Percentiles rank a stretch among this genome's conserved stretches.
Conservation (phyloP, 2,113 vertebrate species). For the Myotis brandtii region DNA sequence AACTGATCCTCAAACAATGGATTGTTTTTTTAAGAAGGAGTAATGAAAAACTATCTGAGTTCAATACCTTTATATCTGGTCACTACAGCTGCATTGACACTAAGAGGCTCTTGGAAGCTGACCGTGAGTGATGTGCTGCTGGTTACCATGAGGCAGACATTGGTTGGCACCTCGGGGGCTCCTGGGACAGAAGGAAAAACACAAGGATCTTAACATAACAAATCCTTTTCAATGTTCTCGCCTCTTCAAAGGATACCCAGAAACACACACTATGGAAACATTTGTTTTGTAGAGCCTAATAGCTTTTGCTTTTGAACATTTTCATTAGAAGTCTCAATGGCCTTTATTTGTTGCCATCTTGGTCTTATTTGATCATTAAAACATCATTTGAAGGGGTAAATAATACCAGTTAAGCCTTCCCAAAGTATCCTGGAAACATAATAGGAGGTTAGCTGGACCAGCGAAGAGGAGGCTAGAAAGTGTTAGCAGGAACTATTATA, state of each 20-base stretch:
- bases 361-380: slow-evolving; percentile 66
- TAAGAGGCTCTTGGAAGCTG: slow-evolving; percentile 96
- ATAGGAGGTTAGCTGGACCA: neutral
- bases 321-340: slow-evolving; percentile 80
- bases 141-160: slow-evolving; percentile 94
- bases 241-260: slow-evolving; percentile 81
- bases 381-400: slow-evolving; percentile 54
- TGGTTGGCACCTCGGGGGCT: slow-evolving; percentile 92
- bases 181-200: slow-evolving; percentile 90
- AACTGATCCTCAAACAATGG: neutral
- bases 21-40: slow-evolving; percentile 34
- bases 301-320: slow-evolving; percentile 83
- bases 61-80: slow-evolving; percentile 96
- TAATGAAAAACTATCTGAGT: slow-evolving; percentile 65
- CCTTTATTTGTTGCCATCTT: slow-evolving; percentile 83
- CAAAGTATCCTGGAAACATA: slow-evolving; percentile 30
- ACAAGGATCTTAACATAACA: slow-evolving; percentile 85
- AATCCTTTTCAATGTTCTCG: slow-evolving; percentile 84
- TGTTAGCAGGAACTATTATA: neutral
- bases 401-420: slow-evolving; percentile 46
- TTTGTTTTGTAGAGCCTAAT: slow-evolving; percentile 78
- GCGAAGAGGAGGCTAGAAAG: neutral
- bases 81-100: slow-evolving; percentile 94
- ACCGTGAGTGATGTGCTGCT: slow-evolving; percentile 94
- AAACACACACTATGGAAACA: slow-evolving; percentile 79